phyloP scores from a whole-genome alignment of 1,140 invertebrate genomes.

The Pinna nobilis region DNA sequence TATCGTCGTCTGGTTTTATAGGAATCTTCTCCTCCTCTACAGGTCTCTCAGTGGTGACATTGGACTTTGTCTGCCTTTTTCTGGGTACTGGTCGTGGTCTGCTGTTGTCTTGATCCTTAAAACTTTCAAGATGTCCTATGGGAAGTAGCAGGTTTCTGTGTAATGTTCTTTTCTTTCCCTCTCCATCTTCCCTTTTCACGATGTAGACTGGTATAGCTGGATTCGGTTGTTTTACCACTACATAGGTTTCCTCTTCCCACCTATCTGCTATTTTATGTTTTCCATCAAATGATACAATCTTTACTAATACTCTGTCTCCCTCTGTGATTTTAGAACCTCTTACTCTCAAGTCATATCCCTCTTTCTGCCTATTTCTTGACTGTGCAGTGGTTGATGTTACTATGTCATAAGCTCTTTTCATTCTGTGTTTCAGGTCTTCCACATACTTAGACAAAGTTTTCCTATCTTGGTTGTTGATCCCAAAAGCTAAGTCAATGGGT shows the following conservation, averaged over 20 bases:
- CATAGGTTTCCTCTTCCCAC: conserved; percentile 28
- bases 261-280: conserved; percentile 36
- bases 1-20: too few species aligned
- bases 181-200: conserved; percentile 17
- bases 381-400: not conserved
- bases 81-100: conserved; percentile 12
- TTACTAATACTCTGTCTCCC: conserved; percentile 39
- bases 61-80: too few species aligned
- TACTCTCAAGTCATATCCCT: conserved; percentile 22
- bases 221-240: conserved; percentile 26
- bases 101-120: not conserved
- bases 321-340: conserved; percentile 20
- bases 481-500: conserved; percentile 35
- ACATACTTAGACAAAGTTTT: conserved; percentile 1
- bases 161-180: conserved; percentile 5
- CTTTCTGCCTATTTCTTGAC: conserved; percentile 13
- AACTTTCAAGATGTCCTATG: too few species aligned
- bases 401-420: conserved; percentile 14
- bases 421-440: conserved; percentile 2
- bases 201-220: conserved; percentile 29
- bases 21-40: too few species aligned
- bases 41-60: too few species aligned
- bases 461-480: not conserved
- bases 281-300: conserved; percentile 22
- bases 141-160: conserved; percentile 37